These are phyloP conservation scores for Fragum whitleyi DNA, from an alignment of 2,888 invertebrate genomes.

Conservation along the genomic window DNA sequence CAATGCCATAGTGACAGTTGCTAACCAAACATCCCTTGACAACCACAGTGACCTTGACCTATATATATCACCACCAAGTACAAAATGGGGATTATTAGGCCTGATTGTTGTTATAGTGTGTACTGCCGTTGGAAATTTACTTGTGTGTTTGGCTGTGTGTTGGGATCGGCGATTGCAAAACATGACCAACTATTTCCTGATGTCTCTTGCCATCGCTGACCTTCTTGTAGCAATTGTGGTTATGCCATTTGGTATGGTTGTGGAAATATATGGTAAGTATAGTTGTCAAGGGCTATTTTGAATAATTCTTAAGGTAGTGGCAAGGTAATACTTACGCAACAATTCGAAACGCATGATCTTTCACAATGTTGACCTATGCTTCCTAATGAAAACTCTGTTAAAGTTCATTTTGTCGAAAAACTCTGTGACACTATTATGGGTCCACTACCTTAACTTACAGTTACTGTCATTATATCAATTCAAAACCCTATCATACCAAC, in stretches of 20 bases:
- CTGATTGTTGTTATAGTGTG: constrained; percentile 94
- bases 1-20: constrained; percentile 1
- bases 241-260: constrained; percentile 97
- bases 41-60: constrained; percentile 22
- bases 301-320: no score
- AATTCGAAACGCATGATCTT: no score
- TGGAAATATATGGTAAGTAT: constrained; percentile 80
- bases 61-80: neutral
- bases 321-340: no score
- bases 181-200: constrained; percentile 97
- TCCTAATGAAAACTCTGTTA: no score
- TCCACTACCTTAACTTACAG: no score
- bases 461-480: no score
- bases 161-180: constrained; percentile 96
- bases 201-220: constrained; percentile 98
- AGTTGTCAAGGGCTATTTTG: neutral
- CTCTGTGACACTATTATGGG: no score
- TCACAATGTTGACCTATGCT: no score
- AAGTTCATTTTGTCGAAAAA: no score
- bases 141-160: constrained; percentile 96
- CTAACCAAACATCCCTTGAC: constrained; percentile 3
- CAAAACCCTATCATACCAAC: no score
- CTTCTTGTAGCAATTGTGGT: constrained; percentile 96
- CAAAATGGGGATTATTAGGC: constrained; percentile 79
- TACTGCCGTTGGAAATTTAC: constrained; percentile 95